Percentiles rank a stretch among this genome's conserved stretches.
Conservation (phyloP, 2,797 vertebrate genomes). For the Mormyrops attenuatus region DNA sequence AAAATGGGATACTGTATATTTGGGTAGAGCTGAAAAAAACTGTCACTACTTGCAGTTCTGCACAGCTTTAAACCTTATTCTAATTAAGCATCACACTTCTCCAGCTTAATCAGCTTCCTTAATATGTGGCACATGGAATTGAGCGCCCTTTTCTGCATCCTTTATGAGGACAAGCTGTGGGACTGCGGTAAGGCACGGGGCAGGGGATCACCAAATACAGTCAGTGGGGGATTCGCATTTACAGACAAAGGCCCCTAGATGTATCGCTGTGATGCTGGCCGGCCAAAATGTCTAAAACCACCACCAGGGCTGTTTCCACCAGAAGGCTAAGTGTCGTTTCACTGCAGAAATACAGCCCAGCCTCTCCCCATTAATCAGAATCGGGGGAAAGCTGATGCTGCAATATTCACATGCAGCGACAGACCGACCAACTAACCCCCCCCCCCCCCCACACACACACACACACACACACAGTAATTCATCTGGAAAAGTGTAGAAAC, state of each 20-base stretch:
- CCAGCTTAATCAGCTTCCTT: background rate
- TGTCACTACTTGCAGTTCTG: background rate
- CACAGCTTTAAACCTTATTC: background rate
- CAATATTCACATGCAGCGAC: background rate
- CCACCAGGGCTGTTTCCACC: background rate
- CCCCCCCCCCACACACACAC: background rate
- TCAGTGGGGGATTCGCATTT: background rate
- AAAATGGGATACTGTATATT: background rate
- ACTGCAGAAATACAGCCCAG: background rate
- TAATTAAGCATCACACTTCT: background rate
- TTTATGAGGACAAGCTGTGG: background rate
- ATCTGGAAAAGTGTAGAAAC: background rate
- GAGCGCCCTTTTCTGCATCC: background rate
- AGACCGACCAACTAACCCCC: background rate
- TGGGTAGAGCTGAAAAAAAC: background rate
- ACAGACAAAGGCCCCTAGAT: background rate
- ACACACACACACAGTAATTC: background rate
- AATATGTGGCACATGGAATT: background rate
- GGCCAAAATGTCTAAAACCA: background rate
- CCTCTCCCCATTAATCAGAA: constrained; percentile 1
- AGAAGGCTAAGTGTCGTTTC: background rate
- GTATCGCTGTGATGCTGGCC: background rate
- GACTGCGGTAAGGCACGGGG: background rate
- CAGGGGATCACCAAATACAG: background rate
- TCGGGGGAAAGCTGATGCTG: background rate